Conservation (phyloP, 2,888 invertebrate genomes). For the Leptogaster cylindrica region DNA sequence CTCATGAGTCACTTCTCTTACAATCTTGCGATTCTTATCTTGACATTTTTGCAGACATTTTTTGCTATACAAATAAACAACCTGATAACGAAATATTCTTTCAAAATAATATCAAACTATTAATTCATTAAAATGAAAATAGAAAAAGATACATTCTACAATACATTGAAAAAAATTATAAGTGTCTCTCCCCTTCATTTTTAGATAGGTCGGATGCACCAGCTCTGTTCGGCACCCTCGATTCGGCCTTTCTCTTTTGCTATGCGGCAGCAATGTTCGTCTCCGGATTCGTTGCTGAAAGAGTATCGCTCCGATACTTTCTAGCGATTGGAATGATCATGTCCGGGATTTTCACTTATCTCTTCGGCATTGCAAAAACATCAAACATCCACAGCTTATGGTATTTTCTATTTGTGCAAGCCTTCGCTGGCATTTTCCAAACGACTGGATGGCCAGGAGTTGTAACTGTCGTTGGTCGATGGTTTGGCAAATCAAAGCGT, state of each 20-base stretch:
- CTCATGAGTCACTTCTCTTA: too few species aligned
- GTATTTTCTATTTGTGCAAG: constrained; percentile 87
- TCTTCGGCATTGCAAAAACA: constrained; percentile 86
- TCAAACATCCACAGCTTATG: constrained; percentile 80
- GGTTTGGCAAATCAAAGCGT: constrained; percentile 92
- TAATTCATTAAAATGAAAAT: too few species aligned
- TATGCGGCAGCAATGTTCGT: constrained; percentile 94
- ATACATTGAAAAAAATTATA: too few species aligned
- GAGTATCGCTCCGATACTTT: constrained; percentile 89
- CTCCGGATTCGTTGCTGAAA: constrained; percentile 89
- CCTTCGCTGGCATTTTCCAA: constrained; percentile 84
- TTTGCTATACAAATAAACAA: too few species aligned
- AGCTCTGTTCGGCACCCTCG: constrained; percentile 82
- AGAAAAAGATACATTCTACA: too few species aligned
- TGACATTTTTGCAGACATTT: too few species aligned
- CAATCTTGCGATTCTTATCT: too few species aligned
- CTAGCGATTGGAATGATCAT: constrained; percentile 88
- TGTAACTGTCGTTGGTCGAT: constrained; percentile 90
- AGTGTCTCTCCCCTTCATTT: constrained; percentile 53
- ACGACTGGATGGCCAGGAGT: constrained; percentile 98
- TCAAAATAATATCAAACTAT: too few species aligned
- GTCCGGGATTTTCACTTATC: constrained; percentile 83
- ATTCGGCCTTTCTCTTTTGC: constrained; percentile 89
- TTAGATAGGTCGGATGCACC: constrained; percentile 74
- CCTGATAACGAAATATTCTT: too few species aligned